phyloP scores from a whole-genome alignment of 2,797 vertebrate genomes.

The Pempheris klunzingeri region DNA sequence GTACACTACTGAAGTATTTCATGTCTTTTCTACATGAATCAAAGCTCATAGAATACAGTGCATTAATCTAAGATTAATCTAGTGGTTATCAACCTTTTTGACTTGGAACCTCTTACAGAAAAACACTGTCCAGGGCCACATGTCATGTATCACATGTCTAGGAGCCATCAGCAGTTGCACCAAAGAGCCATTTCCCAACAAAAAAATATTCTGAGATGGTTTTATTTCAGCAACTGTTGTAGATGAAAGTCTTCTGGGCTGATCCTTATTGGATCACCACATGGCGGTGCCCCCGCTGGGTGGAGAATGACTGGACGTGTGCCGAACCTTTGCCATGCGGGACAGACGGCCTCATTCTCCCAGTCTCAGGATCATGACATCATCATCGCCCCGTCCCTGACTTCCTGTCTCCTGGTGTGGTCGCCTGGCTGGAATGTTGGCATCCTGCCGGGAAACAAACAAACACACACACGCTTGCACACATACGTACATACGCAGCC shows the following conservation, averaged over 20 bases:
- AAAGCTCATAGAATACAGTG: background rate
- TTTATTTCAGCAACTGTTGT: background rate
- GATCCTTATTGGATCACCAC: background rate
- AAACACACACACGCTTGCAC: background rate
- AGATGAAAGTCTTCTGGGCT: background rate
- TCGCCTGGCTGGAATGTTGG: slow-evolving; percentile 57
- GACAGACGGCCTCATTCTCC: slow-evolving; percentile 26
- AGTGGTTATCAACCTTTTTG: background rate
- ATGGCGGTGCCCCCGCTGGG: background rate
- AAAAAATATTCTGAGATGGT: slow-evolving; percentile 22
- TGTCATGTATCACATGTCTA: background rate
- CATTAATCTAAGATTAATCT: background rate
- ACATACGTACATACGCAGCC: background rate
- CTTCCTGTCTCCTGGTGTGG: slow-evolving; percentile 69
- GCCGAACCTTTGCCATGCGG: slow-evolving; percentile 37
- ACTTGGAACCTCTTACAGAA: background rate
- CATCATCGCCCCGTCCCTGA: slow-evolving; percentile 42
- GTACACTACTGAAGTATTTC: no score
- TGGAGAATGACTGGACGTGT: slow-evolving; percentile 15
- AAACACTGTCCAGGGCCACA: no score
- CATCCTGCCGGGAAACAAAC: slow-evolving; percentile 23
- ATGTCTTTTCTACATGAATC: no score
- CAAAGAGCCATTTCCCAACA: slow-evolving; percentile 1
- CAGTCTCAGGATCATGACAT: slow-evolving; percentile 48
- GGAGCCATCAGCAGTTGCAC: background rate